Base-by-base conservation (phyloP, 1,140 invertebrate genomes). In the Drosophila micromelanica region DNA sequence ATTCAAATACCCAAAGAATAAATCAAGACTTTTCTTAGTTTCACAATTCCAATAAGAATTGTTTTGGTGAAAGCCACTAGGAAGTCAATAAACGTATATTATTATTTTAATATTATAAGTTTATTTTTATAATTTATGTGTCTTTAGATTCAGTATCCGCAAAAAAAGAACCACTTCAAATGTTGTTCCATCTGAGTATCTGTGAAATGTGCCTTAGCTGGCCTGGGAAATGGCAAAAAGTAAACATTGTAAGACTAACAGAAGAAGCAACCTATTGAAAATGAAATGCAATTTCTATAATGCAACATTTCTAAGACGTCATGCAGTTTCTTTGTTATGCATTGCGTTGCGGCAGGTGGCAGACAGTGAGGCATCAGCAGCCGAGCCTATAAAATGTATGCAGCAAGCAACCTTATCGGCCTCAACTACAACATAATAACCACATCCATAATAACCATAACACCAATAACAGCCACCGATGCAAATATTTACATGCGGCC, bases 401-500 rank as follows among this genome's bases (percentile, higher is more conserved):
- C 27, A 9, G 5, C 23, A 27, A 27, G 17, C 37, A 35, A 38
- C 12, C 37, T 56, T 42, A 56, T 56, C 54, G 42, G 17, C 54
- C 13, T 12, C 23, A 57, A 20, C 13, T 51, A 54, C 67, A 73
- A 60, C 76, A 57, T 45, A 45, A 45, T 45, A 60, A 32, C 48
- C 48, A 13, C 48, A 46, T 11, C 37, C 43, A 20, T 13, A 57
- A 30, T 35, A 54, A 40, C 51, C 12, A 30, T 42, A 64, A 52
- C 42, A 59, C 54, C 30, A 49, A 35, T 27, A 57, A 69, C 30
- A 49, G 76, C 54, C 60, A 78, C 62, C 11, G 63, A 49, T 77
- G 78, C 73, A 81, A 81, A 81, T 81, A 81, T 81, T 81, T 81
- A 81, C 78, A 77, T 77, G 78, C 17, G 35, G 42, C 23, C 32